A percentile compares a stretch with the other conserved stretches of the same genome.
These are phyloP conservation scores for Theocolax elegans DNA, from an alignment of 1,140 invertebrate species.

Conservation along the genomic window DNA sequence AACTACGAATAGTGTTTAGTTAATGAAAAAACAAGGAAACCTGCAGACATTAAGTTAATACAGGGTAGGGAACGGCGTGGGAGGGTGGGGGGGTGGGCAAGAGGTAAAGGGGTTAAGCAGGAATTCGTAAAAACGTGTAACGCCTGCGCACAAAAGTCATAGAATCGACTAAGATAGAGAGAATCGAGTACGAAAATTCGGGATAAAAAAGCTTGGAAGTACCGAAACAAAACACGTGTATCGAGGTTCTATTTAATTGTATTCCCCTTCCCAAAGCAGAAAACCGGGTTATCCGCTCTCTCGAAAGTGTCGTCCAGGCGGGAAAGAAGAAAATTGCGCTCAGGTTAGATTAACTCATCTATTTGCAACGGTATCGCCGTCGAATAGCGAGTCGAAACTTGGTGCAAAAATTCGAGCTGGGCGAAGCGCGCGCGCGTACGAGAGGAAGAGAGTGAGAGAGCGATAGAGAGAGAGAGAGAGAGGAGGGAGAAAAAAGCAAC, in stretches of 20 bases:
- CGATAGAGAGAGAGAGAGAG: not conserved
- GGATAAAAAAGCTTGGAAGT: too few species aligned
- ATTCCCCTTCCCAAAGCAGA: not conserved
- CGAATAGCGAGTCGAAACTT: constrained; percentile 7
- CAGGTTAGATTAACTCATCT: constrained; percentile 33
- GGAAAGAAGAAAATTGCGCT: constrained; percentile 18
- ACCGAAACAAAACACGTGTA: not conserved
- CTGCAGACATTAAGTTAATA: too few species aligned
- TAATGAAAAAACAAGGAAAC: too few species aligned
- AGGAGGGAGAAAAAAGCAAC: not conserved
- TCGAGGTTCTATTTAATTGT: constrained; percentile 1
- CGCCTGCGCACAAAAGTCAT: too few species aligned
- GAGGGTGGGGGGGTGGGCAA: not conserved
- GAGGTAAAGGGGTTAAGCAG: not conserved
- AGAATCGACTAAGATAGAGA: too few species aligned
- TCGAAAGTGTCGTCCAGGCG: not conserved
- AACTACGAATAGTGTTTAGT: too few species aligned
- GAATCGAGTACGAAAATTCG: too few species aligned
- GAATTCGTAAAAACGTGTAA: too few species aligned
- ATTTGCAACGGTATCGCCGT: not conserved
- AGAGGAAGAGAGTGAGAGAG: not conserved
- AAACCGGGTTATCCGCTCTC: not conserved
- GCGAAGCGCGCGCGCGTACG: not conserved
- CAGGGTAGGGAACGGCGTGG: too few species aligned
- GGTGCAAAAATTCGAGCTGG: constrained; percentile 22